Conservation (phyloP, 1,140 invertebrate genomes). For the Ylistrum balloti region DNA sequence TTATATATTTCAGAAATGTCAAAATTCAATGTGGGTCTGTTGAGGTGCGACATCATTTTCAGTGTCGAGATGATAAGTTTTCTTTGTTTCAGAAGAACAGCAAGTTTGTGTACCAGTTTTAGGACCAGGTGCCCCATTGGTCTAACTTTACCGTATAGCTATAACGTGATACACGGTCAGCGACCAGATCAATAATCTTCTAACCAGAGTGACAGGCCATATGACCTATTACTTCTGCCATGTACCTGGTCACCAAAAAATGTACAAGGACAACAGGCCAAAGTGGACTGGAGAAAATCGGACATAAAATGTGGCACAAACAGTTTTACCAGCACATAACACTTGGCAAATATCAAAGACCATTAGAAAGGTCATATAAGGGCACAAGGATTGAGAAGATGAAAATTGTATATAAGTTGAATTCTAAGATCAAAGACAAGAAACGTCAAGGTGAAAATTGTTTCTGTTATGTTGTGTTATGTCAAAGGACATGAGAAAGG, state of each 20-base stretch:
- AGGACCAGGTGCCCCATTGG: not conserved
- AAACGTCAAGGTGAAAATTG: no score
- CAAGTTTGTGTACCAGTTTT: not conserved
- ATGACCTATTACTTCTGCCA: not conserved
- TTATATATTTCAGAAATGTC: no score
- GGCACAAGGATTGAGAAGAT: no score
- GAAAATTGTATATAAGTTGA: no score
- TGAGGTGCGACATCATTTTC: not conserved
- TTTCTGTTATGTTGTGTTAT: no score
- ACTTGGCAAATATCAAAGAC: no score
- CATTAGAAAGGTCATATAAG: no score
- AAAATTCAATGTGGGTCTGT: no score
- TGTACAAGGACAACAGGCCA: not conserved
- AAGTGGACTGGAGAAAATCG: not conserved
- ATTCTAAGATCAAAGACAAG: no score
- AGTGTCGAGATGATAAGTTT: not conserved
- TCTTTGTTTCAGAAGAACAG: not conserved
- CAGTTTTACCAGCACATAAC: no score
- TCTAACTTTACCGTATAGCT: not conserved
- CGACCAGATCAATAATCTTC: not conserved
- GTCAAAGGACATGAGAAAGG: no score
- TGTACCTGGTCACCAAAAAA: constrained; percentile 3
- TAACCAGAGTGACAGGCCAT: not conserved
- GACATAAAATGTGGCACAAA: not conserved
- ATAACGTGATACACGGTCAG: not conserved